These are phyloP conservation scores for Danionella cerebrum DNA, from an alignment of 2,113 vertebrate species.

Conservation along the genomic window DNA sequence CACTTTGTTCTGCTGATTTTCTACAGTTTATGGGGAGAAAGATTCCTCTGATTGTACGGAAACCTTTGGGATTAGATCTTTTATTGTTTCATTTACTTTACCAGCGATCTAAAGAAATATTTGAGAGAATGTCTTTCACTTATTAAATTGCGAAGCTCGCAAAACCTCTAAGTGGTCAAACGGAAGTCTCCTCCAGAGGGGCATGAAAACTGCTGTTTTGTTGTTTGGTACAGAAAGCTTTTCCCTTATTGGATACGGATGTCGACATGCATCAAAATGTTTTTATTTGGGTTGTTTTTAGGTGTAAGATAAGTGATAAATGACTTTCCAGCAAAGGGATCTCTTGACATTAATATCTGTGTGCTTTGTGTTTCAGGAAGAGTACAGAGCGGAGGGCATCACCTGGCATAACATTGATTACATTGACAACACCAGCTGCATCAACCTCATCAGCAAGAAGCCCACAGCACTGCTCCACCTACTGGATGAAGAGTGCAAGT, in stretches of 20 bases:
- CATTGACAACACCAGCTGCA: conserved; percentile 92
- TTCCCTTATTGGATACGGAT: not conserved
- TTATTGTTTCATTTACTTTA: conserved; percentile 52
- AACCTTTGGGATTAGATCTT: conserved; percentile 50
- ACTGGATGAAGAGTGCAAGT: conserved; percentile 99
- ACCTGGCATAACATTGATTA: conserved; percentile 96
- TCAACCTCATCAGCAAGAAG: conserved; percentile 96
- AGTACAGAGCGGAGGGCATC: conserved; percentile 89
- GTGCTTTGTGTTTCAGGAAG: conserved; percentile 68
- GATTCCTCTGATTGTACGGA: conserved; percentile 46
- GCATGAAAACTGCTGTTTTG: conserved; percentile 41
- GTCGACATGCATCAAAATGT: too few relatives aligned
- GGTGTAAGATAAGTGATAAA: too few relatives aligned
- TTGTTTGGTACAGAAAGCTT: conserved; percentile 39
- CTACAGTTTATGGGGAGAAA: conserved; percentile 32
- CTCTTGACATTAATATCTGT: too few relatives aligned
- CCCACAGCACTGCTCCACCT: conserved; percentile 94
- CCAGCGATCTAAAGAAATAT: conserved; percentile 45
- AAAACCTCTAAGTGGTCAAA: conserved; percentile 1
- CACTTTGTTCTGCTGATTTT: conserved; percentile 27
- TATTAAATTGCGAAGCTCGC: conserved; percentile 44
- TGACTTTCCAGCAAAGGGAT: too few relatives aligned
- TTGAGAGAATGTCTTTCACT: conserved; percentile 49
- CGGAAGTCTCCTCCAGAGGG: conserved; percentile 20
- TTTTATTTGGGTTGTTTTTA: too few relatives aligned